A percentile compares a stretch with the other conserved stretches of the same genome.
Evolutionary conservation across 2,797 vertebrate genomes (phyloP).

Genomic region (Coregonus sp.): DNA sequence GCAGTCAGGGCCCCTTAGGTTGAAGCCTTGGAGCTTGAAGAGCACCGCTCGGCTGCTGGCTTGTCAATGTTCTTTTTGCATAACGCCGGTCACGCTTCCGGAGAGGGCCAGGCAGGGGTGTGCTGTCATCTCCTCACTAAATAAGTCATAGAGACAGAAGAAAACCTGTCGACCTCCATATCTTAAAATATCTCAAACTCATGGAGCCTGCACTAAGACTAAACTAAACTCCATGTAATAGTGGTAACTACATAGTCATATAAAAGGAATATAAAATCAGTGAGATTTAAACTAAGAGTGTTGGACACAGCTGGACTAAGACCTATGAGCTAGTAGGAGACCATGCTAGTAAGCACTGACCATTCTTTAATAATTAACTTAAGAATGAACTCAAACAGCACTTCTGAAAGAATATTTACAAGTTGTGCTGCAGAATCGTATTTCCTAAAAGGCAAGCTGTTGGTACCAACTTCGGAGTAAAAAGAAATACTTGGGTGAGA

Average conservation of each 20-base stretch:
- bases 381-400: background rate
- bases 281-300: background rate
- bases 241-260: background rate
- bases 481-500: background rate
- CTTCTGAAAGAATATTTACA: background rate
- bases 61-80: background rate
- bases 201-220: background rate
- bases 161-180: background rate
- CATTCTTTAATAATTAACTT: background rate
- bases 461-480: background rate
- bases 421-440: background rate
- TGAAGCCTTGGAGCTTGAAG: background rate
- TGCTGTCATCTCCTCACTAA: conserved; percentile 6
- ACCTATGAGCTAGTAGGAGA: background rate
- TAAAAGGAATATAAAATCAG: background rate
- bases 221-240: background rate
- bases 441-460: background rate
- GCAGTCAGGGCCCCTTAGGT: background rate
- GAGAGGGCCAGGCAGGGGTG: background rate
- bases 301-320: background rate
- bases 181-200: background rate
- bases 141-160: conserved; percentile 3
- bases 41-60: background rate
- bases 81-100: background rate
- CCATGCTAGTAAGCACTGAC: background rate